A percentile compares a stretch with the other conserved stretches of the same genome.
These are phyloP conservation scores for Micromussa lordhowensis DNA, from an alignment of 92 coral and sea anemone species.

Conservation along the genomic window DNA sequence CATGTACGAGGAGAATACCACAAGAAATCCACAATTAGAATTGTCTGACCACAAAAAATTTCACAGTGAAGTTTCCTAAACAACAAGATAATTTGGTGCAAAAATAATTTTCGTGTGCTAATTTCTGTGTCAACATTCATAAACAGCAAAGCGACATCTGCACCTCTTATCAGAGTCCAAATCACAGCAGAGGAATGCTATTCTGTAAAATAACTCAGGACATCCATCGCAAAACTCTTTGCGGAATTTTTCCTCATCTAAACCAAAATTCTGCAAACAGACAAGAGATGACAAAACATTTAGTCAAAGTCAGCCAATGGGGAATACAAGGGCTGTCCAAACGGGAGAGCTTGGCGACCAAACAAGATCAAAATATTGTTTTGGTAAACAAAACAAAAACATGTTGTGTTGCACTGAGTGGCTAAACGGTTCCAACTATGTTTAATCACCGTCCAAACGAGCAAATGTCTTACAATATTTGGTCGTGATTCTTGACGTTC, in stretches of 20 bases:
- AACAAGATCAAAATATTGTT: too few relatives aligned
- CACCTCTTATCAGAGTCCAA: conserved; percentile 89
- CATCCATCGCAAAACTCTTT: conserved; percentile 82
- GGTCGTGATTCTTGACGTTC: too few relatives aligned
- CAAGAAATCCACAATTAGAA: too few relatives aligned
- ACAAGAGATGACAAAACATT: not conserved
- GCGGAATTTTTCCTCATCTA: conserved; percentile 84
- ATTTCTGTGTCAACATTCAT: not conserved
- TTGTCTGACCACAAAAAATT: too few relatives aligned
- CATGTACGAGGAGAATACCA: too few relatives aligned
- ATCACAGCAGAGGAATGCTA: conserved; percentile 86
- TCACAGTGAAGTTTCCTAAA: too few relatives aligned
- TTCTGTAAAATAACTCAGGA: conserved; percentile 85
- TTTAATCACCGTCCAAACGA: too few relatives aligned
- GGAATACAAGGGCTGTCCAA: not conserved
- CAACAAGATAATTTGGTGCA: too few relatives aligned
- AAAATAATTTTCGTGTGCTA: not conserved
- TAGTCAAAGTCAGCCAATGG: not conserved
- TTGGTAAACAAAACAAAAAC: too few relatives aligned
- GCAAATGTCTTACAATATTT: too few relatives aligned
- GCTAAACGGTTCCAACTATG: too few relatives aligned
- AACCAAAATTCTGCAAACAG: conserved; percentile 69
- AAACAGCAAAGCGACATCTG: not conserved
- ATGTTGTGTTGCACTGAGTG: too few relatives aligned
- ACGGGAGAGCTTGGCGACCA: not conserved